Evolutionary conservation across 2,113 vertebrate genomes (phyloP), one percentile per base, ranked within the genome.

Genomic region (Smithornis capensis): DNA sequence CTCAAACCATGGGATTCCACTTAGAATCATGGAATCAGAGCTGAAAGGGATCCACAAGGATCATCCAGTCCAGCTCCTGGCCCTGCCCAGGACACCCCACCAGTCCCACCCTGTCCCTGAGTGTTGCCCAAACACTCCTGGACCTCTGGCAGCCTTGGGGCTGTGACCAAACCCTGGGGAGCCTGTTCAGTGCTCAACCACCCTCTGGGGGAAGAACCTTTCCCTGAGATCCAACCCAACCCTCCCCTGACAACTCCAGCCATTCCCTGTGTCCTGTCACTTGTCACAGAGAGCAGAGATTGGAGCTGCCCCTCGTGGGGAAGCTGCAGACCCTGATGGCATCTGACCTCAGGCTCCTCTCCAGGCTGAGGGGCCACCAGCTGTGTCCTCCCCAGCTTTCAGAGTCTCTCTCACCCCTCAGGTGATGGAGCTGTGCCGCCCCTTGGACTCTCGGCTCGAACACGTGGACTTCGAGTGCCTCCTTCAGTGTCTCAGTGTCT

Each of bases 381-480:
- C 56, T 19, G 37, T 37, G 49, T 7, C 73, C 31, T 63, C 23
- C 59, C 76, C 73, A 81, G 60, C 7, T 2, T 27, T 49, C 67
- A 23, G 19, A 5, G 2, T 31, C 64, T 62, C 71, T 62, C 56
- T 95, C 31, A 52, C 29, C 91, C 74, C 27, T 21, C 96, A 99
- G 99, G 99, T 98, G 6, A 98, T 99, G 96, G 99, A 99, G 33
- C 97, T 99, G 64, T 99, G 99, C 90, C 98, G 99, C 22, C 99
- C 99, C 0, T 94, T 99, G 91, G 99, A 99, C 94, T 99, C 99
- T 6, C 97, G 99, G 21, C 86, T 99, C 33, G 99, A 99, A 52
- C 99, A 99, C 0, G 99, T 99, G n/a, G 99, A 99, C 95, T 99
- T 99, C 7, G 98, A 99, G 59, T 99, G 98, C 89, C 98, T 99